A percentile compares a stretch with the other conserved stretches of the same genome.
These are phyloP conservation scores for Pinna nobilis DNA, from an alignment of 1,140 invertebrate species.

Conservation along the genomic window DNA sequence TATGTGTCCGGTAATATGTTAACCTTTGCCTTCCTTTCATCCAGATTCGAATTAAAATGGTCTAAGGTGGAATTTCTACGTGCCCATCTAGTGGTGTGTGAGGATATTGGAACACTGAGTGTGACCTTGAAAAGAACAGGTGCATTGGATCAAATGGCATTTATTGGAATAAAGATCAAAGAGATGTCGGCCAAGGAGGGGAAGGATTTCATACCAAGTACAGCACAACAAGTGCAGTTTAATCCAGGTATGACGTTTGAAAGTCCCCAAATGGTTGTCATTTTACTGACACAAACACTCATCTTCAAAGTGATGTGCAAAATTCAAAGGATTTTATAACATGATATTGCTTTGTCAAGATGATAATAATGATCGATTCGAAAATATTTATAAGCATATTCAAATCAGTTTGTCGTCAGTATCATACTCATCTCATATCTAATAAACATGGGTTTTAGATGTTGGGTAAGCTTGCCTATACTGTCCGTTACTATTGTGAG, in stretches of 20 bases:
- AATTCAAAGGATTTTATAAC: no score
- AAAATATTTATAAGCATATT: no score
- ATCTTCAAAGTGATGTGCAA: no score
- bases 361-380: no score
- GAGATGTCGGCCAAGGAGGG: constrained; percentile 66
- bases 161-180: constrained; percentile 63
- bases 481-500: no score
- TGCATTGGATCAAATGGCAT: constrained; percentile 56
- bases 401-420: no score
- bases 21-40: constrained; percentile 21
- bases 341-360: no score
- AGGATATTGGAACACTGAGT: constrained; percentile 67
- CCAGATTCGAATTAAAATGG: constrained; percentile 70
- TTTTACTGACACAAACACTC: no score
- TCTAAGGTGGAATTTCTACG: constrained; percentile 64
- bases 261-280: no score
- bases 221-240: constrained; percentile 68
- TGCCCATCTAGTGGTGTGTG: constrained; percentile 68
- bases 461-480: no score
- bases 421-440: no score
- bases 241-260: constrained; percentile 67
- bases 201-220: constrained; percentile 63
- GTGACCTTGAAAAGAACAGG: constrained; percentile 63
- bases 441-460: no score
- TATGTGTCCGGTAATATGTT: background rate